Percentiles rank a stretch among this genome's conserved stretches.
phyloP scores from a whole-genome alignment of 2,113 vertebrate species.

The Drymodes brunneopygia region DNA sequence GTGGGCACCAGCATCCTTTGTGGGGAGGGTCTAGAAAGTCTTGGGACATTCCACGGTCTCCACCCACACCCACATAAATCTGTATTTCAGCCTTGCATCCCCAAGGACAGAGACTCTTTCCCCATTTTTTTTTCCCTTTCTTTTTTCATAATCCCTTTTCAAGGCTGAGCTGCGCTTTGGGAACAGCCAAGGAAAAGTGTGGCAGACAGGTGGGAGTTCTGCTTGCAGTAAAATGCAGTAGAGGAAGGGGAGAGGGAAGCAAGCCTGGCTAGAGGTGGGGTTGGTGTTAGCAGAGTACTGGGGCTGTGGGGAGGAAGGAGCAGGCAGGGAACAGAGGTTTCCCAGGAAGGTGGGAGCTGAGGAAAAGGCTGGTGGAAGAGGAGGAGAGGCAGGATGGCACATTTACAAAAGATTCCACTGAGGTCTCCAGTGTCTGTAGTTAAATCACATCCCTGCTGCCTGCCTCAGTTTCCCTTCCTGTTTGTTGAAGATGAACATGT shows the following conservation, averaged over 20 bases:
- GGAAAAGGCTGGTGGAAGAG: not conserved
- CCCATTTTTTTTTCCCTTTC: not conserved
- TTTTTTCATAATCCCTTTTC: not conserved
- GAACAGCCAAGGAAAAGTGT: not conserved
- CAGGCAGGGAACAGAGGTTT: not conserved
- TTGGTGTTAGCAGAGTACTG: not conserved
- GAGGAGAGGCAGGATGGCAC: not conserved
- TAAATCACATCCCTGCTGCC: not conserved
- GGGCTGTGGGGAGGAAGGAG: not conserved
- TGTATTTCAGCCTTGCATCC: not conserved
- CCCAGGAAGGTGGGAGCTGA: not conserved
- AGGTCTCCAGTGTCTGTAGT: not conserved
- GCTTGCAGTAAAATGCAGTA: not conserved
- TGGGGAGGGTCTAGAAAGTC: not conserved
- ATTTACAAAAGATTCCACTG: not conserved
- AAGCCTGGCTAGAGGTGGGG: not conserved
- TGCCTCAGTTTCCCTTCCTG: not conserved
- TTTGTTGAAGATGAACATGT: rapidly evolving
- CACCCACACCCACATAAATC: not conserved
- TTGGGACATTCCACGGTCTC: not conserved
- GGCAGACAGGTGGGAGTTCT: not conserved
- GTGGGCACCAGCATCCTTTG: not conserved
- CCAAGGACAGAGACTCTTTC: not conserved
- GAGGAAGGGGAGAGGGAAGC: not conserved
- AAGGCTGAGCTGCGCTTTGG: not conserved